These are phyloP conservation scores for Onychomys torridus DNA, from an alignment of 2,797 vertebrate genomes.

Conservation along the genomic window DNA sequence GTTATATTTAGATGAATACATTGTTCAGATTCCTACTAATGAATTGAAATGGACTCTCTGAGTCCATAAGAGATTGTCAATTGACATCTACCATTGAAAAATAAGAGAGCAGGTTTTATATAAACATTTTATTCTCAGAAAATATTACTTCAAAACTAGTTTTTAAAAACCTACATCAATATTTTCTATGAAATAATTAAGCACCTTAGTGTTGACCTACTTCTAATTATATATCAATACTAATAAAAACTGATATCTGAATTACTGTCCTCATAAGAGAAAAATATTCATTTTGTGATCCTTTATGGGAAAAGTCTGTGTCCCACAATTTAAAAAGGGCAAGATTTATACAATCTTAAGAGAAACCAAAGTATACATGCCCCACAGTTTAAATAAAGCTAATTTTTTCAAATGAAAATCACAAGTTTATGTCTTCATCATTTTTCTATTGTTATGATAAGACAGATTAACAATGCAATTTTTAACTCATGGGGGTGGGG, in stretches of 20 bases:
- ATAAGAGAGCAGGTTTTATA: background rate
- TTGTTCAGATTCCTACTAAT: background rate
- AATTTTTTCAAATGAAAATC: constrained; percentile 9
- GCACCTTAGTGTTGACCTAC: background rate
- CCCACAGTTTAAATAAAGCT: background rate
- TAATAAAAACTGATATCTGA: constrained; percentile 30
- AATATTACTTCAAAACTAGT: background rate
- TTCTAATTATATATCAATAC: constrained; percentile 28
- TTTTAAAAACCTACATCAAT: background rate
- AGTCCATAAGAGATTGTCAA: background rate
- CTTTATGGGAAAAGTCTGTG: background rate
- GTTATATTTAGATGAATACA: background rate
- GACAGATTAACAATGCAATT: too few species aligned
- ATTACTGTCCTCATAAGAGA: background rate
- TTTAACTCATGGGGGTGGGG: too few species aligned
- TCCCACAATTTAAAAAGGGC: background rate
- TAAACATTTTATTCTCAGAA: background rate
- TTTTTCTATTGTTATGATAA: background rate
- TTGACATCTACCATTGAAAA: background rate
- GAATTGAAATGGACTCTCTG: background rate
- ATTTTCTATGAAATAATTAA: constrained; percentile 7
- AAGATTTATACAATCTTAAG: background rate
- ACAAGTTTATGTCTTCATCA: background rate
- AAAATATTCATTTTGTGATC: background rate
- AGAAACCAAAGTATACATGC: background rate